A percentile compares a stretch with the other conserved stretches of the same genome.
These are phyloP conservation scores for Plectus sambesii DNA, from an alignment of 1,140 invertebrate species.

Conservation along the genomic window DNA sequence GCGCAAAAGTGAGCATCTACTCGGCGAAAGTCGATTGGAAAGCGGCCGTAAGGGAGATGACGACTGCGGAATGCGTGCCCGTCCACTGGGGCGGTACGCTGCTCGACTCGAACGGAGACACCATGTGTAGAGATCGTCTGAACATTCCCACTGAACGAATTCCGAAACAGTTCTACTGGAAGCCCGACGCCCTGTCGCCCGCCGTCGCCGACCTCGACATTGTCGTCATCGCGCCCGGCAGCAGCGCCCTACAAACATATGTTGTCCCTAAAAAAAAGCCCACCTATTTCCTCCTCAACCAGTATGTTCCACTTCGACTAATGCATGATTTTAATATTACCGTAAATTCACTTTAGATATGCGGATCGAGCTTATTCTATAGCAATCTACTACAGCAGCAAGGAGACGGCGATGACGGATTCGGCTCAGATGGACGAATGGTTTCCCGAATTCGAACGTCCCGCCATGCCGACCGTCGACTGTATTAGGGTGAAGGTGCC, in stretches of 20 bases:
- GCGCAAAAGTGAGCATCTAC: slow-evolving; percentile 23
- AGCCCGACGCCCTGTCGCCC: slow-evolving; percentile 10
- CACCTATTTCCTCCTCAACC: slow-evolving; percentile 17
- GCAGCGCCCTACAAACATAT: slow-evolving; percentile 8
- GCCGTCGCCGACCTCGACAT: background rate
- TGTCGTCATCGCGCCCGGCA: slow-evolving; percentile 2
- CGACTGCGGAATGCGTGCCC: slow-evolving; percentile 15
- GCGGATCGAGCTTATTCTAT: slow-evolving; percentile 24
- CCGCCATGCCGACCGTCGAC: slow-evolving; percentile 26
- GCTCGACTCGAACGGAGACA: slow-evolving; percentile 20
- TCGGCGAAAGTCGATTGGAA: slow-evolving; percentile 17
- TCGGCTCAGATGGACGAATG: no score
- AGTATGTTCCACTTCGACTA: slow-evolving; percentile 2
- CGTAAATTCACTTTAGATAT: slow-evolving; percentile 14
- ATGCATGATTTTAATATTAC: background rate
- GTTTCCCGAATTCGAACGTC: slow-evolving; percentile 29
- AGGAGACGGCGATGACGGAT: slow-evolving; percentile 11
- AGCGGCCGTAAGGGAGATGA: slow-evolving; percentile 14
- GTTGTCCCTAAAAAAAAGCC: slow-evolving; percentile 13
- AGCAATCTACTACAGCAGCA: slow-evolving; percentile 18
- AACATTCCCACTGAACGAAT: slow-evolving; percentile 24
- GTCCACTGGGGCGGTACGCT: slow-evolving; percentile 23
- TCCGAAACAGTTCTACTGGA: slow-evolving; percentile 24
- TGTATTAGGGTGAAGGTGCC: slow-evolving; percentile 15
- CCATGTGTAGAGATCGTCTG: slow-evolving; percentile 20